Evolutionary conservation across 35 echinoderm and acorn worm genomes (phyloP), one percentile per base, ranked within the genome.

Genomic region (Patiria miniata): DNA sequence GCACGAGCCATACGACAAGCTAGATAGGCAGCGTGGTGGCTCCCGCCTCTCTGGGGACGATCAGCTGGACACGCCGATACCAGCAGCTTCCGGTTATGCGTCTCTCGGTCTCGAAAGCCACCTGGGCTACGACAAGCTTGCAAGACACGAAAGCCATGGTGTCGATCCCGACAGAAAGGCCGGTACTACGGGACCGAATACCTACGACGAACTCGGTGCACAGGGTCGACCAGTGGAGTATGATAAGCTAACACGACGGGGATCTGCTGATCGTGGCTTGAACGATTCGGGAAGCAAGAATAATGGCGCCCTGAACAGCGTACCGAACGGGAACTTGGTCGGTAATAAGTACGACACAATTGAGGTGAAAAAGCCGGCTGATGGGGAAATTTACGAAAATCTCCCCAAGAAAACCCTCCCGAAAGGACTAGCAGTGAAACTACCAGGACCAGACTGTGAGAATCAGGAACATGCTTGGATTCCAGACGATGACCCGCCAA

Each of bases 371-470:
- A 69, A 32, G 14, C 65, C 65, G 15, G 65, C 65, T 0, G 65
- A 34, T 2, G 65, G 65, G 65, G 65, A 73, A 34, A 73, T 73
- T 34, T 73, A 73, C 65, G 7, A 73, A 30, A 73, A 73, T 30
- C 65, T 73, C 14, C 65, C 65, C 19, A 73, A 73, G 65, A 73
- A 73, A 30, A 26, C 19, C 29, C 14, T 32, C 23, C 26, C 0
- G 14, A 30, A 73, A 30, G 65, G 65, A 32, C 60, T 22, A 8
- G 22, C 7, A 1, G 16, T 68, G 21, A 26, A 73, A 73, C 21
- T 14, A 5, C 22, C 29, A 26, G 26, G 19, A 7, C 26, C 65
- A 5, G 65, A 30, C 65, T 73, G 21, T 2, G 34, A 73, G 1
- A 36, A 7, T 32, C 23, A 73, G 16, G 30, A n/a, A 68, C n/a